These are phyloP conservation scores for Argyrosomus japonicus DNA, from an alignment of 2,113 vertebrate species.

Conservation along the genomic window DNA sequence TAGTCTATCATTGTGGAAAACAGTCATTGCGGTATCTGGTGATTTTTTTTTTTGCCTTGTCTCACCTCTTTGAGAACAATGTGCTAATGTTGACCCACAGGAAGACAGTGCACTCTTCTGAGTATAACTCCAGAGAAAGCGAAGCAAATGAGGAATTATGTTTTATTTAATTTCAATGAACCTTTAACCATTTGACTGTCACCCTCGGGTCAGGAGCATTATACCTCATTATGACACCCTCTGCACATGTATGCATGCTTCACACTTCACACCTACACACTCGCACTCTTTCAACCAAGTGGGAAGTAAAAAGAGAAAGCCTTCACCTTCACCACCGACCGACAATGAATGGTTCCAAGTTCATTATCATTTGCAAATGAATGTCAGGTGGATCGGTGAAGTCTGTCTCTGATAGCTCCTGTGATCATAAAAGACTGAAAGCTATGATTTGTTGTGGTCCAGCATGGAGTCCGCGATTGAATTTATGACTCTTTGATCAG, in stretches of 20 bases:
- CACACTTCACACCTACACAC: neutral
- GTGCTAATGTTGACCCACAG: neutral
- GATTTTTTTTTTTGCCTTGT: neutral
- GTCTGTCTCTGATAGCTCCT: neutral
- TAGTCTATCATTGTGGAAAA: neutral
- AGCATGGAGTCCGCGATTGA: too few relatives aligned
- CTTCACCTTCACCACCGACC: neutral
- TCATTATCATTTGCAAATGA: neutral
- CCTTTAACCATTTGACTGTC: neutral
- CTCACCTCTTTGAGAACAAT: neutral
- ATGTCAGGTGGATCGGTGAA: neutral
- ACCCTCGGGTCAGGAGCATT: neutral
- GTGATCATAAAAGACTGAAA: neutral
- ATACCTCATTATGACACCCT: neutral
- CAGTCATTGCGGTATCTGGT: neutral
- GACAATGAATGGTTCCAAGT: neutral
- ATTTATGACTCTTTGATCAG: neutral
- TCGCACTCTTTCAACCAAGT: neutral
- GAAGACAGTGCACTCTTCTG: neutral
- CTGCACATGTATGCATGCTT: neutral
- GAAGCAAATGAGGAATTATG: neutral
- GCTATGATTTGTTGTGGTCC: neutral
- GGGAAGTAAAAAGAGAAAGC: neutral
- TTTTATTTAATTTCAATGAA: constrained; percentile 7
- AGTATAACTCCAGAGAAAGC: neutral